Evolutionary conservation across 2,113 vertebrate species (phyloP).

Genomic region (Hippoglossus stenolepis): DNA sequence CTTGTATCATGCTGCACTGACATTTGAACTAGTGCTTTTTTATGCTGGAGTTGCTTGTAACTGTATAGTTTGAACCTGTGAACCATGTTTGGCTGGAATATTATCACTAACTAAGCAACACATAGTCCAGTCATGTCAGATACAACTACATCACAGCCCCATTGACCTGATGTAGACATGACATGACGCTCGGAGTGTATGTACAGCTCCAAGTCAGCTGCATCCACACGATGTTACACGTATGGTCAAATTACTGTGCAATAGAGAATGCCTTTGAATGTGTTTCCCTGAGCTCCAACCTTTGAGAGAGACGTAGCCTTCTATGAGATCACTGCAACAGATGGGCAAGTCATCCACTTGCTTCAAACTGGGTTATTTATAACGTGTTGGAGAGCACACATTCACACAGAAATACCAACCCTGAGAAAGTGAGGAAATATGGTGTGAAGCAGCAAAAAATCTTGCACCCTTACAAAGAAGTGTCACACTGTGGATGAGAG

Average conservation of each 20-base stretch:
- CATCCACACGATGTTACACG: slow-evolving; percentile 34
- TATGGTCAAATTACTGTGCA: slow-evolving; percentile 23
- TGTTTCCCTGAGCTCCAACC: slow-evolving; percentile 39
- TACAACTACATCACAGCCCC: not conserved
- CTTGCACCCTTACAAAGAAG: slow-evolving; percentile 63
- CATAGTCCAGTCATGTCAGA: not conserved
- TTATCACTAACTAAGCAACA: not conserved
- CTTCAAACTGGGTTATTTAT: slow-evolving; percentile 79
- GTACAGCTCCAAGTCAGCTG: slow-evolving; percentile 7
- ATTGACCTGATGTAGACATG: not conserved
- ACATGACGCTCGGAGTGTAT: not conserved
- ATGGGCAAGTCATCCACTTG: slow-evolving; percentile 74
- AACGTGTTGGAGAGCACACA: slow-evolving; percentile 67
- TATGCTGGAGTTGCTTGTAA: not conserved
- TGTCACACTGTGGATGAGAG: slow-evolving; percentile 54
- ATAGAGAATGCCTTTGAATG: slow-evolving; percentile 29
- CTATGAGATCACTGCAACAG: slow-evolving; percentile 74
- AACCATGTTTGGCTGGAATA: not conserved
- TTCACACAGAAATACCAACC: slow-evolving; percentile 71
- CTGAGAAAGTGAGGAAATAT: slow-evolving; percentile 59
- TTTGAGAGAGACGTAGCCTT: slow-evolving; percentile 25
- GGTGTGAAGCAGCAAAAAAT: slow-evolving; percentile 63
- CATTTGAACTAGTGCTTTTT: not conserved
- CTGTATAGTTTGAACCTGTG: not conserved
- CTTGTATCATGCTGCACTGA: no score